Conservation (phyloP, 2,797 vertebrate genomes). For the Pantherophis alleghaniensis region DNA sequence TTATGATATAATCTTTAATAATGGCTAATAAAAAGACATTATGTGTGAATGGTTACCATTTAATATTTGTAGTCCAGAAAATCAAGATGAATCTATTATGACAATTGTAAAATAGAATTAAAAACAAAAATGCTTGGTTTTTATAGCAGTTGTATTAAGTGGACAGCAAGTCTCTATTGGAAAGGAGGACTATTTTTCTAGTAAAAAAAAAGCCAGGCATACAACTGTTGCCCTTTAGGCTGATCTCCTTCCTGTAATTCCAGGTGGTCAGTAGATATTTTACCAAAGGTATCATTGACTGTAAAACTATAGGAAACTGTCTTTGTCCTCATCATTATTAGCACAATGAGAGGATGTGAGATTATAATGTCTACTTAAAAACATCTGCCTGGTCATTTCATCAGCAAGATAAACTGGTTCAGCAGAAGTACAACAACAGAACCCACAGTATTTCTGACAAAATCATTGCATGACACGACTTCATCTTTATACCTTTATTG, state of each 20-base stretch:
- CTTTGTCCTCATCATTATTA: background rate
- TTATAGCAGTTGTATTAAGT: background rate
- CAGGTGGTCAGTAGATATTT: background rate
- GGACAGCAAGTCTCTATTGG: background rate
- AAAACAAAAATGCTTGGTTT: background rate
- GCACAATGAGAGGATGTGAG: background rate
- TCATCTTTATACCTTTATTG: constrained; percentile 29
- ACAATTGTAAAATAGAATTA: background rate
- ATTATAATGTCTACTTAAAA: background rate
- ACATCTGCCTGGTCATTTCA: background rate
- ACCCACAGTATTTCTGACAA: constrained; percentile 2
- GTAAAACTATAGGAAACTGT: background rate
- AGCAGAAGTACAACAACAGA: constrained; percentile 39
- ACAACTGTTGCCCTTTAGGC: background rate
- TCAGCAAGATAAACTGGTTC: background rate
- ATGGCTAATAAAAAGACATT: background rate
- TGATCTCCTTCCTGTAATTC: background rate
- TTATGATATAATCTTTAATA: background rate
- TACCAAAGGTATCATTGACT: background rate
- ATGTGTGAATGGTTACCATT: background rate
- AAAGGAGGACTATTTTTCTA: background rate
- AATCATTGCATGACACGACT: constrained; percentile 26
- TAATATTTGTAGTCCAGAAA: background rate
- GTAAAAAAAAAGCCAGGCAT: background rate
- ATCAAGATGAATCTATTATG: background rate